Conservation (phyloP, 2,888 invertebrate genomes). For the Enchytraeus crypticus region DNA sequence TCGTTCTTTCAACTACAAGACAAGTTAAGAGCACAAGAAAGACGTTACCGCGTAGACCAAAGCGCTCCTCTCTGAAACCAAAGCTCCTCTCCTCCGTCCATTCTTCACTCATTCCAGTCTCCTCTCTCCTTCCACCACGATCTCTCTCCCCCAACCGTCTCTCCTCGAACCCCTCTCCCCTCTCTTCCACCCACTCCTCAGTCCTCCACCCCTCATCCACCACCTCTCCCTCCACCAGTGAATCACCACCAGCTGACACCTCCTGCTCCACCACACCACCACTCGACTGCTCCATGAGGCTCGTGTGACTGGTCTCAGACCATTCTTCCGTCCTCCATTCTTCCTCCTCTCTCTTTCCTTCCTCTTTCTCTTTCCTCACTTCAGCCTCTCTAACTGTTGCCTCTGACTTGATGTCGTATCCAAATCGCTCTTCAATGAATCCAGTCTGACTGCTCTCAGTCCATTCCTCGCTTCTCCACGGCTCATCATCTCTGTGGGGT, state of each 20-base stretch:
- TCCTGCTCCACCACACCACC: not conserved
- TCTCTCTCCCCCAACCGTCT: not conserved
- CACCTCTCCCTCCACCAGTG: not conserved
- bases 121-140: not conserved
- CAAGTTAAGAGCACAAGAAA: no score
- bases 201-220: not conserved
- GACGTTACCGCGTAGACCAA: not conserved
- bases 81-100: not conserved
- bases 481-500: not conserved
- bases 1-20: no score
- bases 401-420: not conserved
- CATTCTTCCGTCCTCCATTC: not conserved
- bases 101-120: not conserved
- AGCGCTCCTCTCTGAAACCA: not conserved
- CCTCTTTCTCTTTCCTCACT: not conserved
- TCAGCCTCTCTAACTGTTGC: not conserved
- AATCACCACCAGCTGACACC: not conserved
- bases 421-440: not conserved
- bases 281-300: not conserved
- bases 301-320: no score
- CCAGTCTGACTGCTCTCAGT: not conserved
- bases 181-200: not conserved
- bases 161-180: not conserved
- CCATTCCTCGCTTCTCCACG: not conserved
- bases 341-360: not conserved